Percentiles rank a stretch among this genome's conserved stretches.
phyloP scores from a whole-genome alignment of 2,888 invertebrate species.

The Pandemis cinnamomeana region DNA sequence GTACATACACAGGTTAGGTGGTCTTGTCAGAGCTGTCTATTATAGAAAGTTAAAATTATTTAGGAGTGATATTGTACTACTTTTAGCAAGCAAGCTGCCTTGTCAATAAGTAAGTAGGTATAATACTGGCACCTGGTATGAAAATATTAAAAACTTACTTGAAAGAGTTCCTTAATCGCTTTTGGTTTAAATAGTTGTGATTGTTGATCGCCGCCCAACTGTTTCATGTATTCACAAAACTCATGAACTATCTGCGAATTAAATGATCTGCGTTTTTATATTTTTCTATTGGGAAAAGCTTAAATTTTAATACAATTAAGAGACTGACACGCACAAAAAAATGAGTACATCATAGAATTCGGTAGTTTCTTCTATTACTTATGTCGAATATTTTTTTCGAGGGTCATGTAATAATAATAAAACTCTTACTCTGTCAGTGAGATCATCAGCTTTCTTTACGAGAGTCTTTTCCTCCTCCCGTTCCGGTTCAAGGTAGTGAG shows the following conservation, averaged over 20 bases:
- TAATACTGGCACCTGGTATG: background rate
- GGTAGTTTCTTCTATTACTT: no score
- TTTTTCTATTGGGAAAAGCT: background rate
- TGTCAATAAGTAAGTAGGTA: background rate
- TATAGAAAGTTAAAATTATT: background rate
- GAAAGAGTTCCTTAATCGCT: constrained; percentile 79
- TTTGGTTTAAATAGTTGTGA: constrained; percentile 78
- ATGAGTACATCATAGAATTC: no score
- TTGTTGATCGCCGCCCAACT: constrained; percentile 78
- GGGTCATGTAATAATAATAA: no score
- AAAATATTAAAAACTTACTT: constrained; percentile 57
- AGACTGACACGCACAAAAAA: no score
- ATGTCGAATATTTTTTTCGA: no score
- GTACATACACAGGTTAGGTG: constrained; percentile 1
- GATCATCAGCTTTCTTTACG: constrained; percentile 76
- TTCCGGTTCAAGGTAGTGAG: constrained; percentile 75
- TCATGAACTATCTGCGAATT: constrained; percentile 72
- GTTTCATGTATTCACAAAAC: constrained; percentile 79
- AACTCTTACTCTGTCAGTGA: constrained; percentile 70
- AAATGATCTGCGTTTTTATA: background rate
- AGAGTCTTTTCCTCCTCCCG: constrained; percentile 78
- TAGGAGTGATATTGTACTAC: background rate
- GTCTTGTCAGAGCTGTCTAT: background rate
- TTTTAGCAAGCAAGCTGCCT: background rate
- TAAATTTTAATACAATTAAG: no score